These are phyloP conservation scores for Pyxicephalus adspersus DNA, from an alignment of 2,113 vertebrate species.

Conservation along the genomic window DNA sequence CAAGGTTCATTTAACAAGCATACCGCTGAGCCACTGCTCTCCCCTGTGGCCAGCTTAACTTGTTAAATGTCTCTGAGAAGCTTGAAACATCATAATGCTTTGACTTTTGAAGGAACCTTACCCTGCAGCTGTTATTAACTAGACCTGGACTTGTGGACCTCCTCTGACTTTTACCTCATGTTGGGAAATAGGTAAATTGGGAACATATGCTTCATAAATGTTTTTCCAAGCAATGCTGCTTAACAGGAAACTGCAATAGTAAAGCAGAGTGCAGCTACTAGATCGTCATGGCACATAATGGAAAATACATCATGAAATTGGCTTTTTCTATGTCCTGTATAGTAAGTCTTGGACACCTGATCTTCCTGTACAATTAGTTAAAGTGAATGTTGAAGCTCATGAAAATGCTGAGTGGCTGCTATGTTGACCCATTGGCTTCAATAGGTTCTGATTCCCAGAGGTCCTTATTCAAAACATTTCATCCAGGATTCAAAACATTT, in stretches of 20 bases:
- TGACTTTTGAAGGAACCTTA: conserved; percentile 62
- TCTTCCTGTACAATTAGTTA: too few relatives aligned
- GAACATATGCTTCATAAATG: conserved; percentile 61
- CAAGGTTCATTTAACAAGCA: conserved; percentile 64
- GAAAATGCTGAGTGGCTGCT: too few relatives aligned
- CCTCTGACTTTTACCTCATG: conserved; percentile 61
- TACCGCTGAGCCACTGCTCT: conserved; percentile 61
- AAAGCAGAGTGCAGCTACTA: neutral
- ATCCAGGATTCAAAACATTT: too few relatives aligned
- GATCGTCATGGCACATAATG: too few relatives aligned
- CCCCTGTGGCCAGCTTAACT: conserved; percentile 64
- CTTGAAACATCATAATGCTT: conserved; percentile 56
- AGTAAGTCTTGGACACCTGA: too few relatives aligned
- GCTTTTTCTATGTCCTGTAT: too few relatives aligned
- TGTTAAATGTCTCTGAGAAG: conserved; percentile 65
- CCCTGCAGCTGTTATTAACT: conserved; percentile 69
- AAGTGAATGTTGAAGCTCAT: too few relatives aligned
- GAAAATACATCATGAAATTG: too few relatives aligned
- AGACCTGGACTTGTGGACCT: conserved; percentile 63
- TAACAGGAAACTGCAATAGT: neutral
- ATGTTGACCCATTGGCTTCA: too few relatives aligned
- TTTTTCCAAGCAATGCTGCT: neutral
- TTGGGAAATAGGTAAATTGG: conserved; percentile 66
- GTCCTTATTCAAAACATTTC: too few relatives aligned
- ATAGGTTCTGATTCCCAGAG: too few relatives aligned